A percentile compares a stretch with the other conserved stretches of the same genome.
Evolutionary conservation across 2,797 vertebrate species (phyloP).

Genomic region (Buceros bicornis): DNA sequence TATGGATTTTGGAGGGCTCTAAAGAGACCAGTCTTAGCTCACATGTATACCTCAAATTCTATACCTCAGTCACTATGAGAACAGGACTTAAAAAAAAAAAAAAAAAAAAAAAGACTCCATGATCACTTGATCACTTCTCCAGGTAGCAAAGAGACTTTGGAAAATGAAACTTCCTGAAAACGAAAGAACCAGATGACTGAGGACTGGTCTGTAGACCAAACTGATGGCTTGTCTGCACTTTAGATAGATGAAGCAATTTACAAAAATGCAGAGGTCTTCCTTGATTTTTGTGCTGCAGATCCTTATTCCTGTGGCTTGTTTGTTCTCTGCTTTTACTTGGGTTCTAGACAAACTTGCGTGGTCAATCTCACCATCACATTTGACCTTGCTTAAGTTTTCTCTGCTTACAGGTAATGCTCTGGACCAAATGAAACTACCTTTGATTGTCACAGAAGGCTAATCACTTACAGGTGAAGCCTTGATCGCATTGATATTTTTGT

Average conservation of each 20-base stretch:
- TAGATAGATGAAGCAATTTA: not conserved
- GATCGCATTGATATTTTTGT: not conserved
- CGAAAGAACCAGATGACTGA: not conserved
- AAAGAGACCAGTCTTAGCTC: not conserved
- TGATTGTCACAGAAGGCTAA: not conserved
- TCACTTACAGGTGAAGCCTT: not conserved
- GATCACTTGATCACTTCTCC: not conserved
- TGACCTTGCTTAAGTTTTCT: not conserved
- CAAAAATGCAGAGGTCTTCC: not conserved
- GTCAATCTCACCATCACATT: not conserved
- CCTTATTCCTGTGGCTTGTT: not conserved
- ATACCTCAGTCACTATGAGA: not conserved
- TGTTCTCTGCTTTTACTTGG: not conserved
- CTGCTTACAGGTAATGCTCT: not conserved
- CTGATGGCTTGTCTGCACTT: not conserved
- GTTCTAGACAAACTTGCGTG: not conserved
- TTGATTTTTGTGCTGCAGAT: not conserved
- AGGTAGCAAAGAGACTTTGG: not conserved
- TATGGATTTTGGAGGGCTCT: not conserved
- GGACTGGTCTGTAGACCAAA: not conserved
- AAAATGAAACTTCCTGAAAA: not conserved
- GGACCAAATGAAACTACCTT: not conserved
- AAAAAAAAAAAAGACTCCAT: not conserved
- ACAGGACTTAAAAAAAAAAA: not conserved
- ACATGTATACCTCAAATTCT: not conserved